phyloP scores from a whole-genome alignment of 1,140 invertebrate species.

The Alviniconcha marisindica region DNA sequence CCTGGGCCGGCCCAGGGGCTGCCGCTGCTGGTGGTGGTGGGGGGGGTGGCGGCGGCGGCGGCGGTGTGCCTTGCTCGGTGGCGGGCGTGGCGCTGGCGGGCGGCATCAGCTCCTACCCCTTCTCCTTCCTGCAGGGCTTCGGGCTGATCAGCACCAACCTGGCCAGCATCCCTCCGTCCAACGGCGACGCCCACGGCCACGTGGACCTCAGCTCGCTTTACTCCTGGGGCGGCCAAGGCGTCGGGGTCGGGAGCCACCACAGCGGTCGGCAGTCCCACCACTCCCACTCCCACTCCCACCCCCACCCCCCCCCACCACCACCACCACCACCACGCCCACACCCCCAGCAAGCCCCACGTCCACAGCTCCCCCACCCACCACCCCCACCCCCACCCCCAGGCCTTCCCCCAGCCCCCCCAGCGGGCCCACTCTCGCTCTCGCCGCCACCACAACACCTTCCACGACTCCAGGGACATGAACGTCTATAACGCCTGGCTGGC shows the following conservation, averaged over 20 bases:
- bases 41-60: not conserved
- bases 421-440: conserved; percentile 20
- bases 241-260: not conserved
- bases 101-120: conserved; percentile 35
- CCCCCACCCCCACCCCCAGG: not conserved
- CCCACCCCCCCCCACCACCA: not conserved
- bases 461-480: conserved; percentile 29
- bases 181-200: conserved; percentile 16
- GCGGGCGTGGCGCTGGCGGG: conserved; percentile 9
- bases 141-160: conserved; percentile 57
- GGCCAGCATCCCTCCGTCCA: conserved; percentile 53
- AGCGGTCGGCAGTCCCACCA: not conserved
- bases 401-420: not conserved
- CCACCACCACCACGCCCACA: not conserved
- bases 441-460: conserved; percentile 49
- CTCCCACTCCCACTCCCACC: too few species aligned
- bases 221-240: not conserved
- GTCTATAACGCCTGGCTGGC: conserved; percentile 25
- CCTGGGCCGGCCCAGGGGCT: not conserved
- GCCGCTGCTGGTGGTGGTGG: not conserved
- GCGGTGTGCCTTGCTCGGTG: not conserved
- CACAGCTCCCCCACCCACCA: not conserved
- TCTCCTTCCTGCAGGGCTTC: conserved; percentile 42
- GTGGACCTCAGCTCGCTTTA: not conserved
- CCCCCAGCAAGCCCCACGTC: not conserved